Evolutionary conservation across 2,797 vertebrate genomes (phyloP), one percentile per base, ranked within the genome.

Genomic region (Tolypeutes matacus): DNA sequence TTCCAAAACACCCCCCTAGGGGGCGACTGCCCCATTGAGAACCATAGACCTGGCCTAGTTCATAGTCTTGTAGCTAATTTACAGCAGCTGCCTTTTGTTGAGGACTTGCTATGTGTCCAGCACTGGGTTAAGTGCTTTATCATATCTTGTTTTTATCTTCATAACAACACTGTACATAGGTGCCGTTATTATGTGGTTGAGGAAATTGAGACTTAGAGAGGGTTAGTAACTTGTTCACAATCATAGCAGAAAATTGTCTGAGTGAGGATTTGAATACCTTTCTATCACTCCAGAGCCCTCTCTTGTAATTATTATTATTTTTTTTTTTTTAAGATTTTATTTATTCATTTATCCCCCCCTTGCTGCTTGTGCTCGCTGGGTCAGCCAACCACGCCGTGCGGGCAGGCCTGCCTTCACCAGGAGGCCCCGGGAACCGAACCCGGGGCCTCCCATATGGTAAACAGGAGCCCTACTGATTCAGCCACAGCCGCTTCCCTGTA

Each of bases 21-120:
- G 31, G 14, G 23, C 5, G 2, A 18, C 81, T 36, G 31, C 17
- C 34, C 7, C 23, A 1, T 15, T 27, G 51, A 49, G 60, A 64
- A 14, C 18, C 17, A 9, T 1, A 9, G 29, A 14, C 23, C 31
- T 20, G 29, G 42, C 23, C 39, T 39, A 9, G 29, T 15, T 60
- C 3, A 56, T 20, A 6, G 51, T 31, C 64, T 46, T 2, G 1
- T 13, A 82, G 56, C 25, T 72, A 3, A 23, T 7, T 56, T 9
- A 1, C 0, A 0, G 21, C 17, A 27, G 5, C 46, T 69, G 5
- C 53, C 7, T 3, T n/a, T 21, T 65, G 56, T n/a, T 72, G 10
- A 58, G 69, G 23, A 15, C 85, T 29, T 3, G 10, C 64, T 15
- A 3, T 3, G 39, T 60, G 56, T 69, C 18, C 53, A 18, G 58